Percentiles rank a stretch among this genome's conserved stretches.
phyloP scores from a whole-genome alignment of 2,113 vertebrate species.

The Cheilinus undulatus region DNA sequence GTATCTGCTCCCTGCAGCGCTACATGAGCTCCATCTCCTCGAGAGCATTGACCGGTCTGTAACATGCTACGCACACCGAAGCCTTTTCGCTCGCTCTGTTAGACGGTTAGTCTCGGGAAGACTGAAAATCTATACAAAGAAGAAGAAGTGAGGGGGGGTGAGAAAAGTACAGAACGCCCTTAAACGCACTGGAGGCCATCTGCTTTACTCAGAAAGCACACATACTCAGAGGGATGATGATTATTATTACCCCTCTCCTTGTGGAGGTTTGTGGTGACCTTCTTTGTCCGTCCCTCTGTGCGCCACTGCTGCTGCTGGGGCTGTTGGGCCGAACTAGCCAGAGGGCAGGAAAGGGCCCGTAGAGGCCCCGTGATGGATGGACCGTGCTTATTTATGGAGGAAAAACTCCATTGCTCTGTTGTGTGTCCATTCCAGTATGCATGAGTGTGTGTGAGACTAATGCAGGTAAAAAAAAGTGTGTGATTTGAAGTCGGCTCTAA shows the following conservation, averaged over 20 bases:
- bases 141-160: conserved; percentile 17
- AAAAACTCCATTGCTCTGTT: conserved; percentile 43
- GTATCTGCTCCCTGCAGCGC: conserved; percentile 55
- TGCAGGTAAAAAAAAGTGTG: conserved; percentile 11
- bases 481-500: conserved; percentile 49
- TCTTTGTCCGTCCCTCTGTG: conserved; percentile 60
- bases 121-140: conserved; percentile 66
- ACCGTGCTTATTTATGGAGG: conserved; percentile 52
- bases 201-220: conserved; percentile 25
- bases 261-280: conserved; percentile 72
- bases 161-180: conserved; percentile 2
- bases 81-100: conserved; percentile 34
- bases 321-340: conserved; percentile 67
- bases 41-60: conserved; percentile 26
- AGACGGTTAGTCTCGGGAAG: conserved; percentile 38
- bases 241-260: conserved; percentile 77
- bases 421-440: conserved; percentile 11
- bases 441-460: conserved; percentile 9
- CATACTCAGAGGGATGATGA: conserved; percentile 50
- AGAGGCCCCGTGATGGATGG: conserved; percentile 76
- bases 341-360: conserved; percentile 63
- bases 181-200: conserved; percentile 47
- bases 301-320: conserved; percentile 40
- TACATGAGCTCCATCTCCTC: conserved; percentile 51
- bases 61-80: conserved; percentile 54